Conservation (phyloP, 1,140 invertebrate species). For the roundworm (Caenorhabditis elegans) region DNA sequence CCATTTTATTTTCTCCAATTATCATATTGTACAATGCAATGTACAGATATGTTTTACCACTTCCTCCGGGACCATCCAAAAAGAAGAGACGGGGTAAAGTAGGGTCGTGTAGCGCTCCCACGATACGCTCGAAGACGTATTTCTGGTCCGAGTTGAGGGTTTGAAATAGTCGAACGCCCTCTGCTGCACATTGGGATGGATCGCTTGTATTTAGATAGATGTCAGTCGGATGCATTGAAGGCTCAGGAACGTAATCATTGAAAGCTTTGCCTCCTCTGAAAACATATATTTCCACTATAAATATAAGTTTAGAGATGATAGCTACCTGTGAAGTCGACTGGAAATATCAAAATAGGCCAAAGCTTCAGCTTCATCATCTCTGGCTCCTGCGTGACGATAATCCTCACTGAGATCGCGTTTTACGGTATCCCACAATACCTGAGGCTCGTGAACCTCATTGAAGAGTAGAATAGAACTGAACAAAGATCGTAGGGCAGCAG, state of each 20-base stretch:
- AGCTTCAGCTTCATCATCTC: background rate
- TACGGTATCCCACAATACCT: background rate
- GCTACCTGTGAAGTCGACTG: too few species aligned
- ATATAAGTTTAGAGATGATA: too few species aligned
- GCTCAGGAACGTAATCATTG: too few species aligned
- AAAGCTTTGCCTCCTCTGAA: too few species aligned
- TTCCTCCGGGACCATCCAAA: background rate
- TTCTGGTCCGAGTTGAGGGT: background rate
- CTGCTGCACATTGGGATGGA: too few species aligned
- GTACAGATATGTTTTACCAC: slow-evolving; percentile 23
- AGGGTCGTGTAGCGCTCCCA: background rate
- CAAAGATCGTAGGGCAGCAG: background rate
- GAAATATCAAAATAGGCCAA: too few species aligned
- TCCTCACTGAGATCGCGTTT: slow-evolving; percentile 4
- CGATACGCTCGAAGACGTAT: background rate
- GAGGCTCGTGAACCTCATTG: background rate
- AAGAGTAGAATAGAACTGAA: background rate
- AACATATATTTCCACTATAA: too few species aligned
- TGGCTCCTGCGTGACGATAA: background rate
- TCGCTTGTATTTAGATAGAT: too few species aligned
- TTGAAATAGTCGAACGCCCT: too few species aligned
- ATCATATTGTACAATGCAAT: background rate
- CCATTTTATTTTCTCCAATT: background rate
- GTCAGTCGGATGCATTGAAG: too few species aligned
- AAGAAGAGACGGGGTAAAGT: background rate